These are phyloP conservation scores for Eulemur albifrons DNA, from an alignment of 2,797 vertebrate genomes.

Conservation along the genomic window DNA sequence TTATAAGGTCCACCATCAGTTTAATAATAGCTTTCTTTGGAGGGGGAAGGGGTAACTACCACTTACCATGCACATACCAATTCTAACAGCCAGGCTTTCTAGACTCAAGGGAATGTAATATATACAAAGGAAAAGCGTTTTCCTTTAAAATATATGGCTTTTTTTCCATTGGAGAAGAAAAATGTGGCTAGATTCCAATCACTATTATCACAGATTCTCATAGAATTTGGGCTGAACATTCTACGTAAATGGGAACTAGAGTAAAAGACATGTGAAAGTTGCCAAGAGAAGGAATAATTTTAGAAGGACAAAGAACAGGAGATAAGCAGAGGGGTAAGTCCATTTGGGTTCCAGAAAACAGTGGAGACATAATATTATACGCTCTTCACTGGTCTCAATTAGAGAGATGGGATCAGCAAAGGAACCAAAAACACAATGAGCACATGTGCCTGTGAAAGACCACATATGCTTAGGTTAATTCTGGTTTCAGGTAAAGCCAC, in stretches of 20 bases:
- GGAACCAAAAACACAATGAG: not conserved
- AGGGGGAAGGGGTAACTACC: not conserved
- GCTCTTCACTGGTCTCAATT: not conserved
- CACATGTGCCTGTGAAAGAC: not conserved
- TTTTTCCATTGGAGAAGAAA: not conserved
- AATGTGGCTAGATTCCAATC: not conserved
- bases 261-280: not conserved
- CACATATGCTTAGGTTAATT: not conserved
- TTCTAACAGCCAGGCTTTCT: not conserved
- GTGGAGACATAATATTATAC: not conserved
- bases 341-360: not conserved
- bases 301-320: not conserved
- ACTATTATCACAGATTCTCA: slow-evolving; percentile 37
- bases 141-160: not conserved
- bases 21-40: not conserved
- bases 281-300: slow-evolving; percentile 4
- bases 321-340: not conserved
- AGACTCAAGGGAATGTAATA: not conserved
- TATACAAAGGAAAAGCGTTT: not conserved
- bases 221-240: slow-evolving; percentile 21
- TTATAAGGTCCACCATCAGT: not conserved
- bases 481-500: not conserved
- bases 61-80: not conserved
- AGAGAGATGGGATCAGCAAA: not conserved
- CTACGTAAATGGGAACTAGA: slow-evolving; percentile 8